Evolutionary conservation across 2,113 vertebrate genomes (phyloP), one percentile per base, ranked within the genome.

Genomic region (Chaetops frenatus): DNA sequence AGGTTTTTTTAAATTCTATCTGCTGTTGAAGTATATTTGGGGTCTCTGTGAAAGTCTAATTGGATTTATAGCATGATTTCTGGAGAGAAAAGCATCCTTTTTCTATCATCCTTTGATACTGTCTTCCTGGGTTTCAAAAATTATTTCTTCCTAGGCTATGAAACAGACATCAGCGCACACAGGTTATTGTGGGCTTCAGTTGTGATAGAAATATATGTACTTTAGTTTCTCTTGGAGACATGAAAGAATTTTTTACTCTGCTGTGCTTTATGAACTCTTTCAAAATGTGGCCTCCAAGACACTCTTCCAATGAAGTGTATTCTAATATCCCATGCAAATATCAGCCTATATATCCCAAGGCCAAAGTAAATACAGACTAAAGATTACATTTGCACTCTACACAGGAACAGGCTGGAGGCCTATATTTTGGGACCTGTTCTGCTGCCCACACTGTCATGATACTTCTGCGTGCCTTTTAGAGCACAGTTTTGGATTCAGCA

Each of bases 311-410:
- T 94, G 81, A 95, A 97, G 81, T 96, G 93, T 86, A 97, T 97
- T 95, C 94, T 97, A 95, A 96, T 92, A 94, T 76, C 50, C 51
- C 86, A 88, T 96, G 58, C 74, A 97, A 97, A 97, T 97, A 94
- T 69, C 78, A 95, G 45, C 45, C 81, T 94, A 88, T 93, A 93
- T 92, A 78, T 85, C 38, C 81, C 61, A 11, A 77, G n/a, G 28
- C 66, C 54, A 90, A 92, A 88, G 70, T 85, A 95, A 95, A 86
- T 42, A 53, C 10, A 48, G 56, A 48, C 61, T 44, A 45, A 93
- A 80, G 12, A 64, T 56, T 73, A n/a, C 33, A 61, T 35, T 51
- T 79, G 42, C 21, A 8, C 19, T 31, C 15, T 60, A 24, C 48
- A 53, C 29, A 38, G 66, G 53, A 94, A 16, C 42, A 61, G n/a